A percentile compares a stretch with the other conserved stretches of the same genome.
Evolutionary conservation across 2,113 vertebrate species (phyloP).

Genomic region (Castor canadensis): DNA sequence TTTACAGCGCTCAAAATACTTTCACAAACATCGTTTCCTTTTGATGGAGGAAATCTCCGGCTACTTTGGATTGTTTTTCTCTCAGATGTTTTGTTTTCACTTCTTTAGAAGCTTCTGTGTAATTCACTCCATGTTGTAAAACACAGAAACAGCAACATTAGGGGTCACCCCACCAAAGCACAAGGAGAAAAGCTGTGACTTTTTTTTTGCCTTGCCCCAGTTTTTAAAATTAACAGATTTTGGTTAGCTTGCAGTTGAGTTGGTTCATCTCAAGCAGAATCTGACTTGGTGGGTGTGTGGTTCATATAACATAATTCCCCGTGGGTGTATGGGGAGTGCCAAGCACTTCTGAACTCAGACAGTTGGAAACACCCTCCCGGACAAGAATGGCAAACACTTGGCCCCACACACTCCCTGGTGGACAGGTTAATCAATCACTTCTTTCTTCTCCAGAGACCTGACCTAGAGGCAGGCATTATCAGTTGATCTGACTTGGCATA

Average conservation of each 20-base stretch:
- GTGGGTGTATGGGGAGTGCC: rapidly evolving
- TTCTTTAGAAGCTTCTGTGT: slow-evolving; percentile 25
- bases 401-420: not conserved
- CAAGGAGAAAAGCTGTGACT: not conserved
- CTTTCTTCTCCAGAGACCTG: not conserved
- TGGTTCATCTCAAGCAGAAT: slow-evolving; percentile 6
- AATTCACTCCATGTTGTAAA: slow-evolving; percentile 3
- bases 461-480: not conserved
- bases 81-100: slow-evolving; percentile 38
- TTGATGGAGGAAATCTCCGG: not conserved
- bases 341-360: not conserved
- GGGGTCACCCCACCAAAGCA: slow-evolving; percentile 8
- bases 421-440: not conserved
- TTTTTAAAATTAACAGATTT: slow-evolving; percentile 9
- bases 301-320: not conserved
- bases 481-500: not conserved
- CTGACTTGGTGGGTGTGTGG: not conserved
- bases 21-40: slow-evolving; percentile 39
- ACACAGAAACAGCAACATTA: not conserved
- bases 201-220: not conserved
- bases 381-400: not conserved
- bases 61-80: slow-evolving; percentile 11
- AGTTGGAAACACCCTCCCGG: not conserved
- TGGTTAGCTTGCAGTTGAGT: not conserved
- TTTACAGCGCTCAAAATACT: not conserved